Conservation (phyloP, 1,140 invertebrate species). For the Calephelis virginiensis region DNA sequence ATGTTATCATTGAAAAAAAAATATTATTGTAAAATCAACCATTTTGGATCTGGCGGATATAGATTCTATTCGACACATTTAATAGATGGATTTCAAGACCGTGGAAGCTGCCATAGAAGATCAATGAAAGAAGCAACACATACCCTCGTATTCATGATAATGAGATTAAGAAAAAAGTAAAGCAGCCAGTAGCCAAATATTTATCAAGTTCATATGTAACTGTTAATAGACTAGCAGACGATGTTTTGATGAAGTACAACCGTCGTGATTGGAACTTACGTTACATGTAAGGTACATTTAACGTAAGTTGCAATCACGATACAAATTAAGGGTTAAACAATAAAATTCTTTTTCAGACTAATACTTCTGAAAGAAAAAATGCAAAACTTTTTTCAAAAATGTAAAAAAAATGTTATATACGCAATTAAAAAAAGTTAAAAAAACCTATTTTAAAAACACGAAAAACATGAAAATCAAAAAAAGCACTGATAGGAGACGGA, state of each 20-base stretch:
- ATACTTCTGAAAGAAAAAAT: neutral
- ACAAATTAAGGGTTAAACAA: too few relatives aligned
- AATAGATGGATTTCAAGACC: constrained; percentile 1
- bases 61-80: neutral
- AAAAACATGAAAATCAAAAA: neutral
- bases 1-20: too few relatives aligned
- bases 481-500: constrained; percentile 20
- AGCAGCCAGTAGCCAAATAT: constrained; percentile 21
- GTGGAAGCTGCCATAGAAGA: neutral
- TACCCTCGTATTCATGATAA: constrained; percentile 26
- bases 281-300: too few relatives aligned
- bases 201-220: constrained; percentile 18
- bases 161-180: constrained; percentile 22
- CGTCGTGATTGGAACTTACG: too few relatives aligned
- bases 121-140: neutral
- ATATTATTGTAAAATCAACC: neutral
- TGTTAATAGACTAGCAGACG: neutral
- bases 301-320: too few relatives aligned
- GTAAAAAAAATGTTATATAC: neutral
- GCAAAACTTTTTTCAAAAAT: neutral
- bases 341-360: too few relatives aligned
- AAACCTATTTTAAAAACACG: neutral
- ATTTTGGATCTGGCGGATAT: too few relatives aligned
- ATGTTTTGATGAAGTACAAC: too few relatives aligned
- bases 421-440: neutral